phyloP scores from a whole-genome alignment of 2,113 vertebrate genomes.

The Mungos mungo region DNA sequence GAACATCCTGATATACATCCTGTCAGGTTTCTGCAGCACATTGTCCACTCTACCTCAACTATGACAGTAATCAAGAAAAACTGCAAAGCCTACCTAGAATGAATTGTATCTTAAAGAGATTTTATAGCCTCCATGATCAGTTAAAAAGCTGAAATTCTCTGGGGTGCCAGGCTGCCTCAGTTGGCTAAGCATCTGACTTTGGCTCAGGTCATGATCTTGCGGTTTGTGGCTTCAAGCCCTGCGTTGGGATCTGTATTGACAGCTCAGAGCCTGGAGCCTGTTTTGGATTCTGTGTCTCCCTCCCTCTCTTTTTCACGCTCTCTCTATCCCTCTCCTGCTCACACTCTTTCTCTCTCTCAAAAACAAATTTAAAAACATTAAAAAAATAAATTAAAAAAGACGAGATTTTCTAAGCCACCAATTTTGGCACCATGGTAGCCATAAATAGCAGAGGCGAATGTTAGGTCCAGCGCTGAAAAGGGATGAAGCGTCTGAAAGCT shows the following conservation, averaged over 20 bases:
- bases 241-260: too few species aligned
- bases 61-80: neutral
- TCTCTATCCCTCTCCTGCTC: too few species aligned
- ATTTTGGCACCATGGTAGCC: neutral
- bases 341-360: too few species aligned
- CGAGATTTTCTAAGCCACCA: neutral
- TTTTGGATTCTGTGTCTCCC: too few species aligned
- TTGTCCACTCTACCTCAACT: neutral
- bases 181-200: too few species aligned
- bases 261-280: too few species aligned
- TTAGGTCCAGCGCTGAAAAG: neutral
- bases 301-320: too few species aligned
- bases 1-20: neutral
- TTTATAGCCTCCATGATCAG: neutral
- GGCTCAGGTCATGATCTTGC: too few species aligned
- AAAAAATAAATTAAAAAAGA: too few species aligned
- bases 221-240: too few species aligned
- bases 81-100: neutral
- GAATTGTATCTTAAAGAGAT: neutral
- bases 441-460: neutral
- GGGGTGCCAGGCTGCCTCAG: too few species aligned
- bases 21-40: neutral
- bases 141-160: neutral
- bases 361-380: too few species aligned
- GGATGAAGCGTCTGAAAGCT: neutral